Base-by-base conservation (phyloP, 2,888 invertebrate genomes). In the Agrochola litura region DNA sequence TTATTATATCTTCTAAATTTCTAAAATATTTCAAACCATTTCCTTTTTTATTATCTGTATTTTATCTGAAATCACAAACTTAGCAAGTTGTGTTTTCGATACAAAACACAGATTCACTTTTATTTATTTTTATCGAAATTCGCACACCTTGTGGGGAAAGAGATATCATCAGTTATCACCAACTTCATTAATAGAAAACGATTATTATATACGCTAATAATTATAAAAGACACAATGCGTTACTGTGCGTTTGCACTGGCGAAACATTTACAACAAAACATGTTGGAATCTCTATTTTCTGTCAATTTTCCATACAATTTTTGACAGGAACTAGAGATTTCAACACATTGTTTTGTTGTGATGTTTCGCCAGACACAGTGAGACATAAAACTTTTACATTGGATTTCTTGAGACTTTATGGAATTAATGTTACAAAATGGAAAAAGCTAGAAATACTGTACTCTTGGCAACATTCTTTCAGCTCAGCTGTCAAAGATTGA, bases 401-500 rank as follows among this genome's bases (percentile, higher is more conserved):
- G 14, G 14, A 43, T 19, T 25, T 58, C 25, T 22, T 19, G n/a
- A n/a, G n/a, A 41, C 19, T 25, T 6, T 43, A 25, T 19, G 16
- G 9, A 58, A n/a, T 46, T 0, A 41, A n/a, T 22, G 46, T 58
- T 10, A 52, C 16, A 54, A 66, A 64, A 49, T 52, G 22, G 54
- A 46, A 46, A 63, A 76, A 52, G 2, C 49, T n/a, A 30, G 25
- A 16, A 49, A 37, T 54, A 46, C n/a, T 58, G 37, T n/a, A 12
- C n/a, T 22, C 22, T 71, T 67, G 76, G 76, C 69, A 73, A 81
- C 73, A 70, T 70, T 52, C 14, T 41, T 19, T 49, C 6, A 49
- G 43, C 41, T 46, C 54, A 49, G 49, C 66, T 75, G 83, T 76
- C 80, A 83, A 67, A 73, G 4, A 19, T 65, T n/a, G n/a, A 30